A percentile compares a stretch with the other conserved stretches of the same genome.
phyloP scores from a whole-genome alignment of 2,113 vertebrate species.

The Enhydra lutris region DNA sequence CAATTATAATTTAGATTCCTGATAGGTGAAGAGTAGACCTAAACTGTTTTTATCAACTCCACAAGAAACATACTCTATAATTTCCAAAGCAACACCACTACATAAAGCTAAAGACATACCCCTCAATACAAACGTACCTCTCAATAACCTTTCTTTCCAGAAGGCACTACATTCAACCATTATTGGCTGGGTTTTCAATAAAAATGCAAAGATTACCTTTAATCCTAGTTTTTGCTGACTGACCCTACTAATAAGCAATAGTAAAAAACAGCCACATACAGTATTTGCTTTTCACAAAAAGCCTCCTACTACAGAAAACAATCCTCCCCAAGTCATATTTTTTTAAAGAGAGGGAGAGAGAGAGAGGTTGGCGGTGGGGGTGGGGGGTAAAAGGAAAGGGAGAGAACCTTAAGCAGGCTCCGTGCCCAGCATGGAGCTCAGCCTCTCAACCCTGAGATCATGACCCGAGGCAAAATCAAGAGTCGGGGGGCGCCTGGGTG shows the following conservation, averaged over 20 bases:
- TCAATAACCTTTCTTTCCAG: neutral
- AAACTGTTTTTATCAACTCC: neutral
- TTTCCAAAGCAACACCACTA: neutral
- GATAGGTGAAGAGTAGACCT: neutral
- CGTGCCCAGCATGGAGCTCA: no score
- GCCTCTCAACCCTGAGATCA: no score
- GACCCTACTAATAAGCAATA: neutral
- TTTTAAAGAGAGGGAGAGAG: no score
- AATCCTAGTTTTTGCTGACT: neutral
- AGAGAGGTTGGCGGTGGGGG: no score
- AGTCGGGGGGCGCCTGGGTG: no score
- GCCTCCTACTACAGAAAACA: neutral
- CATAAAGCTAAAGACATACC: neutral
- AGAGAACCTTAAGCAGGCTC: no score
- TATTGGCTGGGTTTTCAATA: neutral
- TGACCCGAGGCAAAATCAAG: no score
- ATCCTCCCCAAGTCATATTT: neutral
- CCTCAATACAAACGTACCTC: neutral
- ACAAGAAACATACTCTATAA: neutral
- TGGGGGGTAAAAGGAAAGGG: no score
- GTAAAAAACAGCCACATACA: neutral
- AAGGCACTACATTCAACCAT: neutral
- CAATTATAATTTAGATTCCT: neutral
- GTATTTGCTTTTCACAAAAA: neutral
- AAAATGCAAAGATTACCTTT: neutral